Base-by-base conservation (phyloP, 2,888 invertebrate genomes). In the Euphydryas editha region DNA sequence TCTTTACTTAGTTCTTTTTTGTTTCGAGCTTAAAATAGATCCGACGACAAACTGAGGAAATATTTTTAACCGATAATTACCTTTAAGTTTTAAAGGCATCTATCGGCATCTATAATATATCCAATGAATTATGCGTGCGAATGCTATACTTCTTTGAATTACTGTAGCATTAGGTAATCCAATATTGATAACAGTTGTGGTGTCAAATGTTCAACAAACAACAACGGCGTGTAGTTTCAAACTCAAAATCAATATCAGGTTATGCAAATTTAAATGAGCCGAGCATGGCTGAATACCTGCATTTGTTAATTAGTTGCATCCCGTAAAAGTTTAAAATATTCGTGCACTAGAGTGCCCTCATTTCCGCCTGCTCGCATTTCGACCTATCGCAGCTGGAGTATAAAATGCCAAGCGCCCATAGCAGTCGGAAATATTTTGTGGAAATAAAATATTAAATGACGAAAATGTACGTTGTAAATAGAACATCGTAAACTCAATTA, bases 241-340 rank as follows among this genome's bases (percentile, higher is more conserved):
- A 58, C 24, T 49, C 51, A 56, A 65, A 59, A 65, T 62, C 68
- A 55, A 68, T 68, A 65, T 62, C 54, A 49, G 59, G 51, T 58
- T 59, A 65, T 59, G 68, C 54, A 68, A 56, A 65, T 62, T 49
- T 67, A 65, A 68, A 68, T 70, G 59, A 68, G 62, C 39, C 60
- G 59, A 44, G 39, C 37, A 65, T 30, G 39, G 59, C 39, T 62
- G 59, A 62, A 68, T 65, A 61, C 68, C 57, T 68, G 68, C 67
- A 70, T 62, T 65, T 65, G 65, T 65, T 70, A 70, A 70, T 70
- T 70, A 70, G 70, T 71, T 71, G 59, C 67, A 62, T 70, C 65
- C 62, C 64, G 59, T 56, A 66, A 68, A 70, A 69, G 65, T 73
- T 70, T 59, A 36, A 68, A 64, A 70, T 70, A 70, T 60, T 62